Evolutionary conservation across 2,797 vertebrate genomes (phyloP).

Genomic region (Gallinago solitaria): DNA sequence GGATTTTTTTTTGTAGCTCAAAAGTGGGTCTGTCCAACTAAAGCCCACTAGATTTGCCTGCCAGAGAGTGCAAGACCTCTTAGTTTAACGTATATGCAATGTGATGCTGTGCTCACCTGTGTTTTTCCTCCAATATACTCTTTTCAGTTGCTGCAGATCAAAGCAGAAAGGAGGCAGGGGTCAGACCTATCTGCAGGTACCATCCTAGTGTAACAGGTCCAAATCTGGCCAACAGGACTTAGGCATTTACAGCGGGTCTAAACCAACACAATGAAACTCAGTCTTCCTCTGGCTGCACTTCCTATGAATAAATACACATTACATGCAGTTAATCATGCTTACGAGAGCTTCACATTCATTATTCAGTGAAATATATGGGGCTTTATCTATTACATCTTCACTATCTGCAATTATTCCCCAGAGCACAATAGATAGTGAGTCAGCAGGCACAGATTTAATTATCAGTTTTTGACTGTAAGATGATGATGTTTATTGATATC

Average conservation of each 20-base stretch:
- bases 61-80: not conserved
- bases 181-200: not conserved
- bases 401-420: slow-evolving; percentile 32
- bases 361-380: not conserved
- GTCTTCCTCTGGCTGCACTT: not conserved
- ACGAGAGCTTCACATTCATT: not conserved
- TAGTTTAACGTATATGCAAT: not conserved
- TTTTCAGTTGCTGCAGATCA: not conserved
- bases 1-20: not conserved
- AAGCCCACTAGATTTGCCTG: not conserved
- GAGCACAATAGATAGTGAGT: slow-evolving; percentile 24
- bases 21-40: not conserved
- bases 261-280: not conserved
- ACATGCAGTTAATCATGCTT: not conserved
- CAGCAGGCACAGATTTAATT: slow-evolving; percentile 49
- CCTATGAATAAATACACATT: not conserved
- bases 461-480: slow-evolving; percentile 56
- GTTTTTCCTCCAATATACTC: not conserved
- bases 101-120: not conserved
- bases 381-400: slow-evolving; percentile 33
- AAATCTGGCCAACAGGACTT: not conserved
- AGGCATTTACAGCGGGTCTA: not conserved
- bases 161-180: not conserved
- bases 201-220: not conserved
- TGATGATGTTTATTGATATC: slow-evolving; percentile 67